phyloP scores from a whole-genome alignment of 1,140 invertebrate genomes.

The Cataglyphis hispanica region DNA sequence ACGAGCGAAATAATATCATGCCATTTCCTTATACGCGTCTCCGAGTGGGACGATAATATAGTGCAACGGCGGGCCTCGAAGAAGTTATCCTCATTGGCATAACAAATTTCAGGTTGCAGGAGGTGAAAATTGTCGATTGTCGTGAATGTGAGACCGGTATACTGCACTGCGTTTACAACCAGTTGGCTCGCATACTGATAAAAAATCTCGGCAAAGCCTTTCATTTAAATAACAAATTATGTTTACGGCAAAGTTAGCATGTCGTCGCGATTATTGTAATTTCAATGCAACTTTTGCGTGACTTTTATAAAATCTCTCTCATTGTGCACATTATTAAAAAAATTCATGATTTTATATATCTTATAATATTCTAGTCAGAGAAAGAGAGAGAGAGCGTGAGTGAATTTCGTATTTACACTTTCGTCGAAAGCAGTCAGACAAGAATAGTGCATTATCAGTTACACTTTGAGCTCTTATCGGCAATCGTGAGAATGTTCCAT shows the following conservation, averaged over 20 bases:
- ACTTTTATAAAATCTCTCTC: neutral
- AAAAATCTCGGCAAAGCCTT: conserved; percentile 46
- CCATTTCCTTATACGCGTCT: conserved; percentile 41
- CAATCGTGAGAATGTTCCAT: conserved; percentile 16
- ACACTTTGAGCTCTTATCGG: conserved; percentile 30
- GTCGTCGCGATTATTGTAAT: conserved; percentile 16
- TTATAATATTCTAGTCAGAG: neutral
- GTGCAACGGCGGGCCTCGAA: conserved; percentile 26
- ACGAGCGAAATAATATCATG: conserved; percentile 25
- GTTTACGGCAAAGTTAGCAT: conserved; percentile 8
- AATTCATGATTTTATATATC: neutral
- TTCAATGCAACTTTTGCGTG: neutral
- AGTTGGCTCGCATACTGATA: conserved; percentile 15
- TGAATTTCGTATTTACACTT: neutral
- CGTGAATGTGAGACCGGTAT: conserved; percentile 47
- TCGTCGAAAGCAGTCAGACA: neutral
- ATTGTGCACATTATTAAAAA: neutral
- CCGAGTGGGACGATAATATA: conserved; percentile 57
- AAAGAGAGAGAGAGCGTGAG: neutral
- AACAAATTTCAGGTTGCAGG: conserved; percentile 58
- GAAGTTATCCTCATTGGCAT: conserved; percentile 59
- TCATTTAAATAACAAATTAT: conserved; percentile 57
- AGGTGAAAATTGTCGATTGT: conserved; percentile 64
- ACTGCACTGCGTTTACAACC: conserved; percentile 19
- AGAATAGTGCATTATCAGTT: conserved; percentile 39